Percentiles rank a stretch among this genome's conserved stretches.
Conservation (phyloP, 2,888 invertebrate genomes). For the Cepaea hortensis region DNA sequence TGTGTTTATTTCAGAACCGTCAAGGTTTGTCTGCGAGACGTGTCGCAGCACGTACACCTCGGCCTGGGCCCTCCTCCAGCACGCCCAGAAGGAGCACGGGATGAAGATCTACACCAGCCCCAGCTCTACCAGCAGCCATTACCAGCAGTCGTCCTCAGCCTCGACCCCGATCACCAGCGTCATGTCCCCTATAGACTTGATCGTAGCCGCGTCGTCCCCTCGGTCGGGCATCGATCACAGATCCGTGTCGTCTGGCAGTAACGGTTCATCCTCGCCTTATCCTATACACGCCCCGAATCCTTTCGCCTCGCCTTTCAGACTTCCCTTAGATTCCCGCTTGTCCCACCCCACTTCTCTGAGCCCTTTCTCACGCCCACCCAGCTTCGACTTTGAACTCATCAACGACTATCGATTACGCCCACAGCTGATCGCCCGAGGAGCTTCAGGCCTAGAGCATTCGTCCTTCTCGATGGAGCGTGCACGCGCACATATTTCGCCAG, state of each 20-base stretch:
- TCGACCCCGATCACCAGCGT: constrained; percentile 20
- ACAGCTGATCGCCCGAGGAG: constrained; percentile 43
- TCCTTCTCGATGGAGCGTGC: constrained; percentile 55
- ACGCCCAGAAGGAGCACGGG: constrained; percentile 94
- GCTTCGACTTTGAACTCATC: constrained; percentile 84
- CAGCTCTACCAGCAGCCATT: constrained; percentile 50
- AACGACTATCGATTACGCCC: constrained; percentile 59
- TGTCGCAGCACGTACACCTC: constrained; percentile 93
- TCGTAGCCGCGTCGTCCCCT: constrained; percentile 47
- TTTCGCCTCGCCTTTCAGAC: constrained; percentile 77
- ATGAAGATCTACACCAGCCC: constrained; percentile 87
- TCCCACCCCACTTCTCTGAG: constrained; percentile 56
- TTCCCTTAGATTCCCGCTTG: constrained; percentile 58
- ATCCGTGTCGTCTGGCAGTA: constrained; percentile 76
- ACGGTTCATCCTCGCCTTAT: constrained; percentile 58
- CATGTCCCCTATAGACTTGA: constrained; percentile 43
- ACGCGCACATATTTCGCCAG: constrained; percentile 45
- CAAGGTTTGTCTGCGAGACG: constrained; percentile 94
- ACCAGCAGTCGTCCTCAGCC: constrained; percentile 39
- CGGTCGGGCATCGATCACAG: constrained; percentile 48
- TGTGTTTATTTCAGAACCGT: constrained; percentile 83
- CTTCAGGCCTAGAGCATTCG: constrained; percentile 74
- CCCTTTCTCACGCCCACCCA: constrained; percentile 85
- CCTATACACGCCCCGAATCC: constrained; percentile 54
- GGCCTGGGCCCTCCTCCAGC: constrained; percentile 95